phyloP scores from a whole-genome alignment of 2,888 invertebrate genomes.

The Cantharis lateralis region DNA sequence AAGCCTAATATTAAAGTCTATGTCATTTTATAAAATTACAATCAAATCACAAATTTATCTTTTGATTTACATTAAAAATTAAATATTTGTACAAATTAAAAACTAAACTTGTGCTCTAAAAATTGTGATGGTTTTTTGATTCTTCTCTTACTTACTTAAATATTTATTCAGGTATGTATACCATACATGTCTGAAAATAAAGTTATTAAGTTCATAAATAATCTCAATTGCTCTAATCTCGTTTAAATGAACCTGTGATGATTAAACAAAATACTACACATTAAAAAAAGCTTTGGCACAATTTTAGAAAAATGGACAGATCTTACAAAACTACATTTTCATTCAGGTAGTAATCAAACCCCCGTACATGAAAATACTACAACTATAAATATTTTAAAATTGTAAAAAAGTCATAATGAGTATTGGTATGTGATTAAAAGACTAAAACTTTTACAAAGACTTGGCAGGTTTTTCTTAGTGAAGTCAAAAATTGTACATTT shows the following conservation, averaged over 20 bases:
- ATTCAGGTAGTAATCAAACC: background rate
- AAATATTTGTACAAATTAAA: background rate
- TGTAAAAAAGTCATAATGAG: background rate
- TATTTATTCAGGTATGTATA: constrained; percentile 7
- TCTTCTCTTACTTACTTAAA: background rate
- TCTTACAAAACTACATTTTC: background rate
- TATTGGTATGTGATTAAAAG: background rate
- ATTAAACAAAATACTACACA: background rate
- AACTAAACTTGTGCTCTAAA: background rate
- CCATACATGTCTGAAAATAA: constrained; percentile 12
- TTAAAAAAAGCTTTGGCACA: constrained; percentile 1
- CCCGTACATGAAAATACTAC: background rate
- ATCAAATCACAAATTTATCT: constrained; percentile 15
- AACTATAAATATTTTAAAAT: background rate
- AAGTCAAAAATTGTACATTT: background rate
- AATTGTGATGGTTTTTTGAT: background rate
- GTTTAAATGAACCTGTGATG: background rate
- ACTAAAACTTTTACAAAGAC: background rate
- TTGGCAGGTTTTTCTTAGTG: background rate
- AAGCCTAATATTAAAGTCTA: constrained; percentile 4
- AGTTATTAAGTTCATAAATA: background rate
- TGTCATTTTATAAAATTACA: constrained; percentile 14
- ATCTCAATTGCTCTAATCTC: background rate
- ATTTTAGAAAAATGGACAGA: background rate
- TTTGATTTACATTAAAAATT: constrained; percentile 8